Percentiles rank a stretch among this genome's conserved stretches.
Conservation (phyloP, 2,797 vertebrate genomes). For the Acipenser ruthenus region DNA sequence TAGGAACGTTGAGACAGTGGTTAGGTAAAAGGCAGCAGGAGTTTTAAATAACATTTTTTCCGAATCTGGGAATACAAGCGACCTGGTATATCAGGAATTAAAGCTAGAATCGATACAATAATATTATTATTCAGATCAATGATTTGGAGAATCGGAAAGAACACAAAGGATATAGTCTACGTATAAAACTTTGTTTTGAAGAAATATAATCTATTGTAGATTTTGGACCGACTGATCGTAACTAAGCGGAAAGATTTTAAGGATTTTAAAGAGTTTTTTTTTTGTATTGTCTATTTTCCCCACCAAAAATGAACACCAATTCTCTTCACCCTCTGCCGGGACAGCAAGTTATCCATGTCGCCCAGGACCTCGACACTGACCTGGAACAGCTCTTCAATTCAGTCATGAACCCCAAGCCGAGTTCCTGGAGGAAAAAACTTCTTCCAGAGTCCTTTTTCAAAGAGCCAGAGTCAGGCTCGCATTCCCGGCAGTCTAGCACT, state of each 20-base stretch:
- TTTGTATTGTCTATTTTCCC: conserved; percentile 8
- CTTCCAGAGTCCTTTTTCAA: conserved; percentile 78
- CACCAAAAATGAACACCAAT: conserved; percentile 59
- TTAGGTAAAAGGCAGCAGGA: conserved; percentile 5
- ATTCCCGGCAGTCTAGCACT: conserved; percentile 77
- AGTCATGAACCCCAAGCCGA: conserved; percentile 75
- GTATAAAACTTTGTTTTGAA: too few relatives aligned
- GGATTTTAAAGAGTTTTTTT: neutral
- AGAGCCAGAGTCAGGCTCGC: conserved; percentile 76
- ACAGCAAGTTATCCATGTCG: conserved; percentile 78
- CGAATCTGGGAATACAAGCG: conserved; percentile 11
- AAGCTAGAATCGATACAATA: neutral
- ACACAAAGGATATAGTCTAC: neutral
- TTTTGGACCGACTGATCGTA: too few relatives aligned
- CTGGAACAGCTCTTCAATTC: conserved; percentile 78
- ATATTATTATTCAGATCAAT: neutral
- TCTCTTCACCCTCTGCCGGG: conserved; percentile 65
- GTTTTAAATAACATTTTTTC: conserved; percentile 6
- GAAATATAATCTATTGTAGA: too few relatives aligned
- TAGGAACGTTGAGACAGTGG: conserved; percentile 6
- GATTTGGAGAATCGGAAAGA: neutral
- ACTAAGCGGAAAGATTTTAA: too few relatives aligned
- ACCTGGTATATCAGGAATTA: neutral
- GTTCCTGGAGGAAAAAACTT: conserved; percentile 76
- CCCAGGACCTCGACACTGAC: conserved; percentile 75